A percentile compares a stretch with the other conserved stretches of the same genome.
Evolutionary conservation across 2,797 vertebrate species (phyloP).

Genomic region (Myotis pilosus): DNA sequence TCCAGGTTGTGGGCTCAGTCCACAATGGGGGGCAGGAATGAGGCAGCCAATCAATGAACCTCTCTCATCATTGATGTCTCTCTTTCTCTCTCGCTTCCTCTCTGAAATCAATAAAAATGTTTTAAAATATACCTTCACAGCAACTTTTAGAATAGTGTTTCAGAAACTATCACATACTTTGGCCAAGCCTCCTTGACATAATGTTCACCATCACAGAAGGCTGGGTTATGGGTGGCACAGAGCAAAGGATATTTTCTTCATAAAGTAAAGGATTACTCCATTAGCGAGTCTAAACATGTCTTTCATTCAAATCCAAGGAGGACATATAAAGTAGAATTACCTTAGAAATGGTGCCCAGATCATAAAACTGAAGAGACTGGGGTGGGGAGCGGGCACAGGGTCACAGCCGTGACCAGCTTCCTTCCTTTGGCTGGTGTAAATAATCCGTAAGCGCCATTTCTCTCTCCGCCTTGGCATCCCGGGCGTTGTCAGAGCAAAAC

Average conservation of each 20-base stretch:
- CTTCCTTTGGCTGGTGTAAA: background rate
- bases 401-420: background rate
- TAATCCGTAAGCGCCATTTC: background rate
- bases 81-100: background rate
- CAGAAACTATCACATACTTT: background rate
- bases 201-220: background rate
- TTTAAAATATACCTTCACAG: background rate
- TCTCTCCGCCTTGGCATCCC: background rate
- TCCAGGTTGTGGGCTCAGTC: background rate
- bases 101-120: background rate
- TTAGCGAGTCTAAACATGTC: background rate
- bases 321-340: background rate
- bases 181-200: too few relatives aligned
- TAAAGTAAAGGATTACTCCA: background rate
- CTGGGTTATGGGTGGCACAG: background rate
- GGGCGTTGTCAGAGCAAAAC: background rate
- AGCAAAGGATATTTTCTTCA: background rate
- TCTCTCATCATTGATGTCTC: background rate
- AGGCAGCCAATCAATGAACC: background rate
- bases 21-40: background rate
- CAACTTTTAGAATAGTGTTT: background rate
- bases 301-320: background rate
- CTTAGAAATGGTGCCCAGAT: background rate
- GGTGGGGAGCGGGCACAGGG: accelerated
- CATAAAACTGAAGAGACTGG: background rate